Evolutionary conservation across 1,140 invertebrate genomes (phyloP), one percentile per base, ranked within the genome.

Genomic region (Drosophila athabasca): DNA sequence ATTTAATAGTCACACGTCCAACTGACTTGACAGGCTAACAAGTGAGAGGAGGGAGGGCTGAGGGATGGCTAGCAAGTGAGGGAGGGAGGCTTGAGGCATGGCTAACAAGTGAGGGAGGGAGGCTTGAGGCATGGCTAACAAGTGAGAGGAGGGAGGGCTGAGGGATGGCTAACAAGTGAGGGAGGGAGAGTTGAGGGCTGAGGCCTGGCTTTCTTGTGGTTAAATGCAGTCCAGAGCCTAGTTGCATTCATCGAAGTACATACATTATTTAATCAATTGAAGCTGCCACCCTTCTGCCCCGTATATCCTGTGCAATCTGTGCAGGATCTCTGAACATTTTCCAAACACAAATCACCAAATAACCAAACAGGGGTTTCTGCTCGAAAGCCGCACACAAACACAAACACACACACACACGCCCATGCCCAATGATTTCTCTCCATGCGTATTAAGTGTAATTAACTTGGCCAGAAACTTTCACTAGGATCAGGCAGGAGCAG

Each of bases 401-500:
- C 17, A 19, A 19, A 19, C 17, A 19, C 17, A 19, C 17, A 19
- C 17, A 19, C 17, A 19, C 17, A 19, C 17, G 17, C 17, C 17
- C 17, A 19, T 19, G 17, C 17, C 17, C 17, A 19, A 19, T 19
- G 17, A 19, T 19, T 19, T 19, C 17, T 19, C 69, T 66, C 64
- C 52, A 61, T 69, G 76, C 64, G 84, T 76, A 83, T 88, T 87
- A 87, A 83, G 79, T 83, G 84, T 88, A 88, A 89, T 88, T 88
- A 88, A 88, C 83, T 88, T 89, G 76, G 67, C 70, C 71, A 73
- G 46, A 50, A 71, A 69, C 74, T 41, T 48, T 44, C 48, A 43
- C 66, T 31, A 44, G 39, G 61, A 9, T 54, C 58, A 50, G 41
- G 11, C n/a, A n/a, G 26, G 15, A 35, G 31, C 51, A 35, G 55